These are phyloP conservation scores for Lochmaea capreae DNA, from an alignment of 2,888 invertebrate species.

Conservation along the genomic window DNA sequence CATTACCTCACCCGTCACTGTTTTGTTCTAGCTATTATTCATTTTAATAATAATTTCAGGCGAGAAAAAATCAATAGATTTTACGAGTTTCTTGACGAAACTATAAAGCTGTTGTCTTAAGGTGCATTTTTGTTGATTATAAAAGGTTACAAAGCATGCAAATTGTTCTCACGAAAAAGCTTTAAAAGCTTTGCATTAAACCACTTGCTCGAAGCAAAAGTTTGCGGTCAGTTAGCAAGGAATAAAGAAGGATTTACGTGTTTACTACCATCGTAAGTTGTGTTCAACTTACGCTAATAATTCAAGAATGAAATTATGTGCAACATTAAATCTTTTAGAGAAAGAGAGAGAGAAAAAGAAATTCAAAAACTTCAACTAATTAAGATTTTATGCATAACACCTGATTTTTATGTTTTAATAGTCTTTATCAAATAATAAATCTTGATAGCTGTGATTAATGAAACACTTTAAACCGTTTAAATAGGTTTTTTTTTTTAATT, in stretches of 20 bases:
- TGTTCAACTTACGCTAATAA: not conserved
- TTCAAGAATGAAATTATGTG: slow-evolving; percentile 1
- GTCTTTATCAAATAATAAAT: not conserved
- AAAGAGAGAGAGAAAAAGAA: not conserved
- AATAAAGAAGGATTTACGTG: slow-evolving; percentile 25
- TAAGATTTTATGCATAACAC: not conserved
- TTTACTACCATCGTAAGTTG: not conserved
- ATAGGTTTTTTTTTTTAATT: not conserved
- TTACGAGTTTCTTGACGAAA: slow-evolving; percentile 20
- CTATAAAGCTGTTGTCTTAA: slow-evolving; percentile 33
- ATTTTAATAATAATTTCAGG: not conserved
- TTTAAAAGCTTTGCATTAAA: slow-evolving; percentile 34
- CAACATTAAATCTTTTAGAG: not conserved
- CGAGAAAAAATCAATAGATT: not conserved
- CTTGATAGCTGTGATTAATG: not conserved
- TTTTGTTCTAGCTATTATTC: not conserved
- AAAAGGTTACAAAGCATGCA: slow-evolving; percentile 37
- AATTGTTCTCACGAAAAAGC: slow-evolving; percentile 32
- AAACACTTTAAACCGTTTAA: not conserved
- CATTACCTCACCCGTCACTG: not conserved
- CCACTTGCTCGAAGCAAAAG: slow-evolving; percentile 27
- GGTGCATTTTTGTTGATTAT: slow-evolving; percentile 35
- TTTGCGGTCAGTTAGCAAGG: slow-evolving; percentile 29
- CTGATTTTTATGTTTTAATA: not conserved
- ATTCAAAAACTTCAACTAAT: not conserved